Evolutionary conservation across 2,113 vertebrate genomes (phyloP), one percentile per base, ranked within the genome.

Genomic region (Pionites leucogaster): DNA sequence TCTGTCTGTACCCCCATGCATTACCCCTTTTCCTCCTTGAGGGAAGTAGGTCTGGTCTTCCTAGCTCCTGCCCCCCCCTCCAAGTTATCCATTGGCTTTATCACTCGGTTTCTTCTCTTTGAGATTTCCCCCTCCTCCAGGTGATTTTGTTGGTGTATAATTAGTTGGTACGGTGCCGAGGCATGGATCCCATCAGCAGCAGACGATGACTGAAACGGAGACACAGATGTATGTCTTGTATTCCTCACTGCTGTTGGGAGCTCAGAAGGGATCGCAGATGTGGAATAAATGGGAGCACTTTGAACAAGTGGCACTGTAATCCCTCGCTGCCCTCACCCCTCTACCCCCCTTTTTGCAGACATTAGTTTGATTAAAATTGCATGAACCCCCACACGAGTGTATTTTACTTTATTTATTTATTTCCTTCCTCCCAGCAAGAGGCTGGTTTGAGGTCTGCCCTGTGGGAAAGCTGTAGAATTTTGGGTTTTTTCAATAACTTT

Each of bases 331-430:
- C 74, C 75, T 78, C 42, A 1, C 64, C 76, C 78, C 68, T 49
- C 86, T 33, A 0, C 12, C 77, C 70, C 68, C 50, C 75, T 77
- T 81, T 57, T 27, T 83, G 78, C 97, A 97, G 94, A 74, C 95
- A 96, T 96, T 96, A 97, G 95, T 96, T 80, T 96, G 95, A 97
- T 97, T 97, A 97, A 97, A 96, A 96, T 92, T 96, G 62, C 86
- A 92, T 96, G 88, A 95, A 86, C 83, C 78, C 42, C 19, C 75
- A 80, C 78, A 39, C 2, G 55, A 72, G 81, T 41, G 63, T 85
- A 41, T 82, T 87, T 86, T 80, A 33, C 63, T 86, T 89, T 84
- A 78, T 93, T 86, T 96, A 83, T 94, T 91, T 96, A 33, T 95
- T 87, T 92, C 44, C 70, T 92, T 28, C 44, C 74, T 92, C 31